Base-by-base conservation (phyloP, 2,113 vertebrate species). In the Oriolus oriolus region DNA sequence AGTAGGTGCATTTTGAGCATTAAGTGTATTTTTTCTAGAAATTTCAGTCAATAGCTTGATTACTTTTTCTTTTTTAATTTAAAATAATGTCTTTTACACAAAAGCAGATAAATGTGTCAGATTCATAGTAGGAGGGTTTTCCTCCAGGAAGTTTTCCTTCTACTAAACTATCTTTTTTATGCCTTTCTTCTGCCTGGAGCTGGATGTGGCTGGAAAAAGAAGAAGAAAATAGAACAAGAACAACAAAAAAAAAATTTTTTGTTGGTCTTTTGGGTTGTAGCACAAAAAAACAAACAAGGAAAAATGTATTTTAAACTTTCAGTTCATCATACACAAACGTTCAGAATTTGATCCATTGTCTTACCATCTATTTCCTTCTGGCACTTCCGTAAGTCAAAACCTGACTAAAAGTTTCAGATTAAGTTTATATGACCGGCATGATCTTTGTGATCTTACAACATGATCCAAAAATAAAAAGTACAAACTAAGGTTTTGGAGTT, bases 201-300 rank as follows among this genome's bases (percentile, higher is more conserved):
- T 50, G 17, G 27, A 77, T n/a, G 15, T 59, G n/a, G 4, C 50
- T 64, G 15, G 21, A 15, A 60, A 47, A 41, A 60, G 5, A 47
- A 84, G 77, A 81, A 49, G 2, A 27, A 78, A 81, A 23, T 3
- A 22, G 13, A 84, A 82, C 7, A n/a, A 35, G 37, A 82, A 66
- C 4, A 1, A 9, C 4, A 1, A 9, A 31, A 81, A 57, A 65
- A 44, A 3, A n/a, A 3, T 7, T 11, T 6, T 41, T 14, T 31
- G 7, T 59, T 66, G 41, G 6, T 7, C 9, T 75, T 87, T 7
- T 49, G 22, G 31, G 16, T 60, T 6, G 3, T 35, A 44, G 16
- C 7, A 52, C 39, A 88, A 61, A 71, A 73, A 54, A 37, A 3
- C 13, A 66, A 59, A 52, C 0, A 0, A 84, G 18, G 57, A 59